Conservation (phyloP, 2,888 invertebrate species). For the Spilosoma lubricipeda region DNA sequence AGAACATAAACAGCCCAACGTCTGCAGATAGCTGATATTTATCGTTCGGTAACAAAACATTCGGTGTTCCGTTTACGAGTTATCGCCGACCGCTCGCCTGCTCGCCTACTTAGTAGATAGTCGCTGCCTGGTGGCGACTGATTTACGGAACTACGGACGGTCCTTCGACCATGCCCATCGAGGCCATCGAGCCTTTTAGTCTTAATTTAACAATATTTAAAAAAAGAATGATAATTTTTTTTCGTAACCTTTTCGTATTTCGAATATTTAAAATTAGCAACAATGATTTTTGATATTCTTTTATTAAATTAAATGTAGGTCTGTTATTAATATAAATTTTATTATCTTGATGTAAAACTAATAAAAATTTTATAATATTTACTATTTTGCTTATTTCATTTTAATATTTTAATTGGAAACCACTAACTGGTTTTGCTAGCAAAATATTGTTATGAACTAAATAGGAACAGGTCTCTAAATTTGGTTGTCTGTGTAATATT, state of each 20-base stretch:
- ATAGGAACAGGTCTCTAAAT: neutral
- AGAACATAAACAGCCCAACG: constrained; percentile 14
- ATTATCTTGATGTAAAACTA: neutral
- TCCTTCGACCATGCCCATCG: neutral
- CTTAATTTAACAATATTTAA: neutral
- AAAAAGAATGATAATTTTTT: neutral
- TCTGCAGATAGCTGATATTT: constrained; percentile 27
- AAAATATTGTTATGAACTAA: neutral
- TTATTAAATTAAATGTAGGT: too few species aligned
- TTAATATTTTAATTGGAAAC: neutral
- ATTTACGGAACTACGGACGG: constrained; percentile 47
- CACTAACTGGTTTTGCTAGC: too few species aligned
- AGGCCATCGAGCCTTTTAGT: neutral
- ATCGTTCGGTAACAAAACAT: constrained; percentile 23
- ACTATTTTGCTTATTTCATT: neutral
- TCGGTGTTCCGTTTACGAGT: constrained; percentile 35
- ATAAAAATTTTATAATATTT: neutral
- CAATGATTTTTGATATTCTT: neutral
- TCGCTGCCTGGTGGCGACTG: constrained; percentile 51
- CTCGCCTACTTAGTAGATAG: constrained; percentile 31
- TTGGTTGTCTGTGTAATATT: neutral
- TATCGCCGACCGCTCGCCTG: constrained; percentile 30
- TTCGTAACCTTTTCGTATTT: neutral
- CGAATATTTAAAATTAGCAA: neutral
- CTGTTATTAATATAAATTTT: too few species aligned